phyloP scores from a whole-genome alignment of 2,888 invertebrate genomes.

The Diarsia rubi region DNA sequence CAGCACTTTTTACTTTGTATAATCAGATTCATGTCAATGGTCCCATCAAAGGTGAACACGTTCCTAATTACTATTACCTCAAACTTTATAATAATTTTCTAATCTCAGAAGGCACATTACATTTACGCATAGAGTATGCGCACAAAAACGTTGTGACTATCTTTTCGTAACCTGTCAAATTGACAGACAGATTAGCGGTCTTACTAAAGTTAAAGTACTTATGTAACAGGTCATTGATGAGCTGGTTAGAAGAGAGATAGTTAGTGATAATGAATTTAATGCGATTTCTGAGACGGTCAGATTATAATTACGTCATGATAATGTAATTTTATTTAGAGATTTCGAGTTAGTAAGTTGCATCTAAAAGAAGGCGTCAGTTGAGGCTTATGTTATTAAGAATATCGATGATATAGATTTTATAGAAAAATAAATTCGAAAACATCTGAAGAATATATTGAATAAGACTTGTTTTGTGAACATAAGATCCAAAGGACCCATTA shows the following conservation, averaged over 20 bases:
- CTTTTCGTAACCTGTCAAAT: slow-evolving; percentile 64
- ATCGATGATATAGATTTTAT: background rate
- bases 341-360: slow-evolving; percentile 11
- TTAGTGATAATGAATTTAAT: slow-evolving; percentile 56
- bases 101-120: slow-evolving; percentile 32
- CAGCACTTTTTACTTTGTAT: background rate
- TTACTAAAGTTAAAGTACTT: slow-evolving; percentile 40
- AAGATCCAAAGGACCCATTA: background rate
- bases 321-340: slow-evolving; percentile 43
- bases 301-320: slow-evolving; percentile 36
- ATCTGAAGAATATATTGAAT: background rate
- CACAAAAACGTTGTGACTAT: slow-evolving; percentile 46
- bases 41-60: background rate
- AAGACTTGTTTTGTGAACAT: background rate
- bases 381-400: background rate
- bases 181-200: slow-evolving; percentile 51
- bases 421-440: background rate
- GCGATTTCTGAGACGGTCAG: slow-evolving; percentile 50
- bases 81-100: slow-evolving; percentile 21
- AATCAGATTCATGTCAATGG: background rate
- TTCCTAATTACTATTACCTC: background rate
- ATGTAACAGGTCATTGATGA: slow-evolving; percentile 62
- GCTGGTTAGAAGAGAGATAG: slow-evolving; percentile 42
- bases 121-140: slow-evolving; percentile 31
- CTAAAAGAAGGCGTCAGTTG: background rate